Evolutionary conservation across 2,888 invertebrate genomes (phyloP).

Genomic region (Fragum sueziense): DNA sequence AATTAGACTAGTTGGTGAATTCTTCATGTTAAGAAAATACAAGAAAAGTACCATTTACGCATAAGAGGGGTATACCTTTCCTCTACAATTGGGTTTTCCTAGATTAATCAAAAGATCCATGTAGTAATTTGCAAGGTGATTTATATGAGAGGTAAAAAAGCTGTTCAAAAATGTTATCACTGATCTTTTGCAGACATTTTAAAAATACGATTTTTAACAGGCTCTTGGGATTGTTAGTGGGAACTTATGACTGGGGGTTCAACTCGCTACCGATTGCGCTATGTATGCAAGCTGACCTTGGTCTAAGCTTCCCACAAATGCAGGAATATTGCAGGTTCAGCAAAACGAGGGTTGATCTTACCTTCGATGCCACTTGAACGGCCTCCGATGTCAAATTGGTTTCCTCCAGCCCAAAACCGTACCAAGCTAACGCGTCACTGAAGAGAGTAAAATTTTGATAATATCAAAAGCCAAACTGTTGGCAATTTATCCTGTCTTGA

Average conservation of each 20-base stretch:
- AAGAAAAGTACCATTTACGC: too few relatives aligned
- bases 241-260: not conserved
- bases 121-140: too few relatives aligned
- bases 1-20: too few relatives aligned
- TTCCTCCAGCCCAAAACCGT: slow-evolving; percentile 84
- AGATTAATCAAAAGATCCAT: too few relatives aligned
- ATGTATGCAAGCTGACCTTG: not conserved
- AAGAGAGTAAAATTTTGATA: too few relatives aligned
- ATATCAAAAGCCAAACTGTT: too few relatives aligned
- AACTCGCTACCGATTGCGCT: not conserved
- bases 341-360: slow-evolving; percentile 41
- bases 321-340: not conserved
- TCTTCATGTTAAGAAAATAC: too few relatives aligned
- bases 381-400: slow-evolving; percentile 81
- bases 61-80: too few relatives aligned
- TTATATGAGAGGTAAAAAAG: too few relatives aligned
- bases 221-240: not conserved
- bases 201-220: not conserved
- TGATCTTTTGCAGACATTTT: not conserved
- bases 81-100: too few relatives aligned
- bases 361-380: slow-evolving; percentile 80
- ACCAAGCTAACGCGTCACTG: slow-evolving; percentile 84
- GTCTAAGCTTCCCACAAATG: not conserved
- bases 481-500: too few relatives aligned
- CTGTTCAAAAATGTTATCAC: not conserved